Conservation (phyloP, 2,113 vertebrate genomes). For the Hydropotes inermis region DNA sequence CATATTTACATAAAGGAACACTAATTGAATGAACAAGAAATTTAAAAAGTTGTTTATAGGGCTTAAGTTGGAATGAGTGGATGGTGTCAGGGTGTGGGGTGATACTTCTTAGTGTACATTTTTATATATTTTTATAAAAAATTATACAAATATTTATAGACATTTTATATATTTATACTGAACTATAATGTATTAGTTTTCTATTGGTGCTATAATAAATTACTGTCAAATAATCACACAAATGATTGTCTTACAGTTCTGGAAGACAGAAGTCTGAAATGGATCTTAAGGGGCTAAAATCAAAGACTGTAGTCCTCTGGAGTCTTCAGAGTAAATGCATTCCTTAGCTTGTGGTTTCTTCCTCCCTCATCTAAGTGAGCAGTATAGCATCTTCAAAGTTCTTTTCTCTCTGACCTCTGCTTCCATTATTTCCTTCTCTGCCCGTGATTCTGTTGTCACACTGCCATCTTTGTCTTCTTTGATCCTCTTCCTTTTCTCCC, state of each 20-base stretch:
- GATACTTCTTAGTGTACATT: neutral
- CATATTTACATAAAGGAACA: neutral
- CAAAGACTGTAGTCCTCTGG: neutral
- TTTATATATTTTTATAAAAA: neutral
- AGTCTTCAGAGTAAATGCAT: neutral
- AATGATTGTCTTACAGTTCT: neutral
- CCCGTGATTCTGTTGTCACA: neutral
- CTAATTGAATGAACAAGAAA: neutral
- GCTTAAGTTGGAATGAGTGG: neutral
- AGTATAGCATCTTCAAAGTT: neutral
- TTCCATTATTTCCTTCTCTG: neutral
- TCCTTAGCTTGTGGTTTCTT: neutral
- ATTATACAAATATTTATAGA: neutral
- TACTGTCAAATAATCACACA: neutral
- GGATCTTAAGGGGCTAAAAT: neutral
- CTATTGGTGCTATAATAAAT: neutral
- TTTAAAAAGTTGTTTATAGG: neutral
- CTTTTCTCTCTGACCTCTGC: neutral
- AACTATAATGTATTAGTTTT: neutral
- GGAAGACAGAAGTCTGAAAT: neutral
- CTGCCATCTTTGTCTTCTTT: neutral
- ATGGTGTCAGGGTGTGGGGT: neutral
- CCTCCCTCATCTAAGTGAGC: neutral
- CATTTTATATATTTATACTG: neutral
- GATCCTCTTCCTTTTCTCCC: neutral